Evolutionary conservation across 2,888 invertebrate genomes (phyloP).

Genomic region (Cacoxenus indagator): DNA sequence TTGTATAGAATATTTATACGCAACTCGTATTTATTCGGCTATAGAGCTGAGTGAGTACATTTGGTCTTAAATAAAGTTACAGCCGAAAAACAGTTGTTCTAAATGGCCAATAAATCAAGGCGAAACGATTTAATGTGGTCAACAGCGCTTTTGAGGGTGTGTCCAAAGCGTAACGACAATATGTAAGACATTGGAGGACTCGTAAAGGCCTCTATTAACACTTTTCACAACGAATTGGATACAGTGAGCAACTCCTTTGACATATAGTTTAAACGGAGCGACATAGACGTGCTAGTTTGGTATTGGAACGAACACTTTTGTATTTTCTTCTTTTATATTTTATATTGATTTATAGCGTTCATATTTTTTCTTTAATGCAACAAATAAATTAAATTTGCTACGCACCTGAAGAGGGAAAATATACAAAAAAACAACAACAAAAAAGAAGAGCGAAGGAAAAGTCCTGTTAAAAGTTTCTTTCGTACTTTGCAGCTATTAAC

Average conservation of each 20-base stretch:
- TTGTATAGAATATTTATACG: neutral
- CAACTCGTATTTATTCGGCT: no score
- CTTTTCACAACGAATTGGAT: neutral
- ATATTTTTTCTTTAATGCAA: slow-evolving; percentile 61
- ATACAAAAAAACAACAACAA: slow-evolving; percentile 18
- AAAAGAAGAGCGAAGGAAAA: neutral
- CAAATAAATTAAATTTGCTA: slow-evolving; percentile 63
- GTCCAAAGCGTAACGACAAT: neutral
- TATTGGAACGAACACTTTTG: neutral
- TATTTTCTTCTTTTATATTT: slow-evolving; percentile 1
- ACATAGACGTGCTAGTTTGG: neutral
- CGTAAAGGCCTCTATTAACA: neutral
- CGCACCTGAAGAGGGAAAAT: slow-evolving; percentile 51
- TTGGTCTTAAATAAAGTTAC: neutral
- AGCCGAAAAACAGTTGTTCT: slow-evolving; percentile 1
- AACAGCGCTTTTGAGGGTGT: neutral
- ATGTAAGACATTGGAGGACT: neutral
- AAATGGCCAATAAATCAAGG: slow-evolving; percentile 7
- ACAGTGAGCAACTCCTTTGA: neutral
- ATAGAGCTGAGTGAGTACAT: neutral
- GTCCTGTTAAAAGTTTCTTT: neutral
- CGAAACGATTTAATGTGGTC: slow-evolving; percentile 8
- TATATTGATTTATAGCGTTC: slow-evolving; percentile 58
- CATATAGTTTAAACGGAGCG: neutral
- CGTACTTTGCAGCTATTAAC: slow-evolving; percentile 26